Evolutionary conservation across 2,113 vertebrate species (phyloP).

Genomic region (Sylvicapra grimmia): DNA sequence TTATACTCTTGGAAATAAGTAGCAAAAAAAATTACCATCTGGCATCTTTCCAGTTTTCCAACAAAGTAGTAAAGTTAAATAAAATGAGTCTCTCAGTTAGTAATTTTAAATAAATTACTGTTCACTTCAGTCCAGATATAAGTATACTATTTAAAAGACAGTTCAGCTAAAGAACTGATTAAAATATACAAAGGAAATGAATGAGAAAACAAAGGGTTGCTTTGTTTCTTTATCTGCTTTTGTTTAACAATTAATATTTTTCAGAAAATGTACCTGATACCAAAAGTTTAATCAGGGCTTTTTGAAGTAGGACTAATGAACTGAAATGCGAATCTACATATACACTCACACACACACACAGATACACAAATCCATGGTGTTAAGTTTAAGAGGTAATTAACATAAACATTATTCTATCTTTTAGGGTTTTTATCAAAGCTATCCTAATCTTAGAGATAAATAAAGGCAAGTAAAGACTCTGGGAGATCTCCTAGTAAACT

Average conservation of each 20-base stretch:
- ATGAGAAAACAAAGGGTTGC: background rate
- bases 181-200: background rate
- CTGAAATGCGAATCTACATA: background rate
- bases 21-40: slow-evolving; percentile 24
- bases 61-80: slow-evolving; percentile 16
- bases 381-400: background rate
- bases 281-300: background rate
- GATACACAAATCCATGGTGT: background rate
- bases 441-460: background rate
- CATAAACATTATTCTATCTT: background rate
- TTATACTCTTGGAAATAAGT: slow-evolving; percentile 22
- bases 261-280: background rate
- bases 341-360: background rate
- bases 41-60: slow-evolving; percentile 38
- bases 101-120: slow-evolving; percentile 30
- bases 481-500: background rate
- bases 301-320: background rate
- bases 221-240: background rate
- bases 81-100: background rate
- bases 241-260: background rate
- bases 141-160: background rate
- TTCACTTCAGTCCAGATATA: background rate
- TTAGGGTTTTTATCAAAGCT: background rate
- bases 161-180: background rate
- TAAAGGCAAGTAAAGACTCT: background rate